phyloP scores from a whole-genome alignment of 2,113 vertebrate genomes.

The Stictonetta naevosa region DNA sequence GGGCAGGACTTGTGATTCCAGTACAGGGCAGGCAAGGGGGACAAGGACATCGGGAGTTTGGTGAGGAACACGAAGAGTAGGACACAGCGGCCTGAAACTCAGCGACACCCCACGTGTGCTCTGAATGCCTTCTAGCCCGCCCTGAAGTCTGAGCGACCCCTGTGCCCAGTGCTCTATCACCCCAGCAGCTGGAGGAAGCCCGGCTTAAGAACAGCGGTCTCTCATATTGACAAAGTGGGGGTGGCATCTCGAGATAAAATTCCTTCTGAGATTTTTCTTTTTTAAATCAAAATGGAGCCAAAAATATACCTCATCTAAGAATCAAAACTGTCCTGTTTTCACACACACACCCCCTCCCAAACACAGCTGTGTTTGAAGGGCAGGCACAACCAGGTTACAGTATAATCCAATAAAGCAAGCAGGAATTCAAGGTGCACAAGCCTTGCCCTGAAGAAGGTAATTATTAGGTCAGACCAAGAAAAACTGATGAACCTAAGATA shows the following conservation, averaged over 20 bases:
- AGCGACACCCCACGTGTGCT: neutral
- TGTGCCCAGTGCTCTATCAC: neutral
- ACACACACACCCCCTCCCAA: neutral
- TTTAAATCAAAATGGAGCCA: neutral
- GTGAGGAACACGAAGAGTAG: neutral
- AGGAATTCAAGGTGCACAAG: neutral
- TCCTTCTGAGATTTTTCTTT: neutral
- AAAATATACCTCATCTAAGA: neutral
- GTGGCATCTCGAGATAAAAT: neutral
- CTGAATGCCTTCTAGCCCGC: neutral
- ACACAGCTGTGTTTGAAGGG: neutral
- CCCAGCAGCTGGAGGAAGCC: neutral
- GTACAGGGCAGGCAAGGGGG: neutral
- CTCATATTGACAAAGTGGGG: neutral
- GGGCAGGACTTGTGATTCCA: neutral
- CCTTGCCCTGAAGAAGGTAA: constrained; percentile 1
- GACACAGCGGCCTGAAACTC: neutral
- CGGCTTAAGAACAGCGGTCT: neutral
- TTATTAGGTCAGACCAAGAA: constrained; percentile 20
- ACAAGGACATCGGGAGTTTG: neutral
- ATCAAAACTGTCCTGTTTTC: neutral
- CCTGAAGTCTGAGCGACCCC: neutral
- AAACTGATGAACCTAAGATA: constrained; percentile 34
- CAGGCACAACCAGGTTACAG: neutral
- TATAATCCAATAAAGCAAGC: neutral